Evolutionary conservation across 2,797 vertebrate genomes (phyloP).

Genomic region (Sparidentex hasta): DNA sequence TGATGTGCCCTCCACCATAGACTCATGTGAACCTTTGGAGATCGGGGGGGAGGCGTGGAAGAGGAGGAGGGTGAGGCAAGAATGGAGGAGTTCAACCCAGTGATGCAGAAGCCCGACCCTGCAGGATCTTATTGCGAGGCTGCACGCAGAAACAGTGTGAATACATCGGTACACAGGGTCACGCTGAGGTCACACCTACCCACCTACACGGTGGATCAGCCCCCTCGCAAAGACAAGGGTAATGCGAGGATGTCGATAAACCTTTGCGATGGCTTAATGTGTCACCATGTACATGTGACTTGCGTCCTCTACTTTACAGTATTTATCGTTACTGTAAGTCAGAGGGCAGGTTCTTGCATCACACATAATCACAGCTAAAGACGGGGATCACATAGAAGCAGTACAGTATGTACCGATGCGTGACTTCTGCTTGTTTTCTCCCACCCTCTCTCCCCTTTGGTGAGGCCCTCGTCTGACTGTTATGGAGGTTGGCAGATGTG

Average conservation of each 20-base stretch:
- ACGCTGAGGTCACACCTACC: constrained; percentile 20
- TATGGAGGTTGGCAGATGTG: constrained; percentile 71
- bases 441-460: constrained; percentile 45
- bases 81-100: constrained; percentile 40
- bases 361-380: constrained; percentile 11
- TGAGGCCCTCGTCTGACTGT: constrained; percentile 65
- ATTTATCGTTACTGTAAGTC: constrained; percentile 9
- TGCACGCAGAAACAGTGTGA: constrained; percentile 48
- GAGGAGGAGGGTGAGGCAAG: constrained; percentile 35
- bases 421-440: constrained; percentile 49
- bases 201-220: constrained; percentile 37
- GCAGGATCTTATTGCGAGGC: constrained; percentile 44
- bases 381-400: constrained; percentile 20
- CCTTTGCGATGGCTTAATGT: constrained; percentile 7
- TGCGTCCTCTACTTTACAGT: constrained; percentile 13
- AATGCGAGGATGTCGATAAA: constrained; percentile 16
- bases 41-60: constrained; percentile 40
- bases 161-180: constrained; percentile 47
- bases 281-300: constrained; percentile 8
- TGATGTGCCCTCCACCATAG: constrained; percentile 35
- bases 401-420: constrained; percentile 55
- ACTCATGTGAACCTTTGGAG: constrained; percentile 57
- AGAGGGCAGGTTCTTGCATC: constrained; percentile 20
- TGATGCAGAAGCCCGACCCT: constrained; percentile 61
- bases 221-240: constrained; percentile 7